A percentile compares a stretch with the other conserved stretches of the same genome.
Evolutionary conservation across 2,888 invertebrate genomes (phyloP).

Genomic region (Plagodis dolabraria): DNA sequence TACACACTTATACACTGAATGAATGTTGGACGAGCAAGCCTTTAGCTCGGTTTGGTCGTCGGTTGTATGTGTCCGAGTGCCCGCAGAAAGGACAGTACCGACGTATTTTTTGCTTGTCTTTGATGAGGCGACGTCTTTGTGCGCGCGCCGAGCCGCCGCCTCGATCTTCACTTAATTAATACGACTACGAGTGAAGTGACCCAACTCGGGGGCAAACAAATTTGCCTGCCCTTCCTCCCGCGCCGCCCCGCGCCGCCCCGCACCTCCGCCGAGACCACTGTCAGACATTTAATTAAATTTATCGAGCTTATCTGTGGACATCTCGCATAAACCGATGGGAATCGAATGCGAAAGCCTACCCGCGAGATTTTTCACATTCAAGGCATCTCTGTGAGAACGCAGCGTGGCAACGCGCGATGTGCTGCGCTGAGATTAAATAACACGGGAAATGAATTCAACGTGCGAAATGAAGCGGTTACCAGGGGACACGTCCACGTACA

Average conservation of each 20-base stretch:
- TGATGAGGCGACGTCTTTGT: conserved; percentile 54
- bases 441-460: conserved; percentile 46
- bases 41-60: neutral
- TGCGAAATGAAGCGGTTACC: conserved; percentile 50
- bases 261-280: conserved; percentile 31
- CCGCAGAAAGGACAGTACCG: conserved; percentile 21
- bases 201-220: conserved; percentile 67
- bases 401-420: conserved; percentile 31
- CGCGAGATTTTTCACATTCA: conserved; percentile 68
- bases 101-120: conserved; percentile 43
- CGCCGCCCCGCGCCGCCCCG: conserved; percentile 30
- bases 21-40: neutral
- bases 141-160: conserved; percentile 43
- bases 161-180: conserved; percentile 68
- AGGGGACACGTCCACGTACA: conserved; percentile 4
- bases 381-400: conserved; percentile 65
- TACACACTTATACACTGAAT: neutral
- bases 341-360: conserved; percentile 62
- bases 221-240: conserved; percentile 56
- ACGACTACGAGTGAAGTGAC: conserved; percentile 58
- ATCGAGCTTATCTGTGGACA: conserved; percentile 75
- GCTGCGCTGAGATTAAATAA: conserved; percentile 41
- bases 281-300: conserved; percentile 79
- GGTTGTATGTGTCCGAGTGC: conserved; percentile 33
- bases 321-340: conserved; percentile 70